Conservation (phyloP, 2,797 vertebrate species). For the Lutjanus argentimaculatus region DNA sequence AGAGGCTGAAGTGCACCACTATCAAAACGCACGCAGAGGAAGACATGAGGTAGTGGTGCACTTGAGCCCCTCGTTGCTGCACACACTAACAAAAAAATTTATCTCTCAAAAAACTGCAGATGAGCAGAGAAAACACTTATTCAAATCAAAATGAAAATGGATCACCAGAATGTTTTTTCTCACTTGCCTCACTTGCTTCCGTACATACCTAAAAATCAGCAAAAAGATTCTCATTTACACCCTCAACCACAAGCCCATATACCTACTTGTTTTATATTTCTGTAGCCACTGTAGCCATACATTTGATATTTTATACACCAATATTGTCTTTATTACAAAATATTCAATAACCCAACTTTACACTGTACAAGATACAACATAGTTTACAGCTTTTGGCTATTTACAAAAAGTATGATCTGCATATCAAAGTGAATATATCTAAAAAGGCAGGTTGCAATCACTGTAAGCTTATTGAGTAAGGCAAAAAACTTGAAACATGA, state of each 20-base stretch:
- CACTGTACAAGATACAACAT: constrained; percentile 88
- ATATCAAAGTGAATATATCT: constrained; percentile 88
- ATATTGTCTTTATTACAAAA: constrained; percentile 89
- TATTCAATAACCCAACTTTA: constrained; percentile 86
- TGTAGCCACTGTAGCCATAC: constrained; percentile 1
- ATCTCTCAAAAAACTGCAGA: too few relatives aligned
- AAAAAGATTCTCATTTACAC: constrained; percentile 13
- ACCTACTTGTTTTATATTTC: neutral
- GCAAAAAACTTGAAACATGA: constrained; percentile 81
- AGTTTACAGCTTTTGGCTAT: constrained; percentile 85
- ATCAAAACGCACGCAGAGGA: too few relatives aligned
- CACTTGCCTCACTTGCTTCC: too few relatives aligned
- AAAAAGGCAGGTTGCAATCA: constrained; percentile 88
- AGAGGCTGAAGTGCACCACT: too few relatives aligned
- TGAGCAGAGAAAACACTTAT: too few relatives aligned
- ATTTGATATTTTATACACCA: constrained; percentile 81
- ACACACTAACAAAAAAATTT: too few relatives aligned
- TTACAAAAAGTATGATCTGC: constrained; percentile 86
- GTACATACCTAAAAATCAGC: neutral
- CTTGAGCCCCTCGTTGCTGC: too few relatives aligned
- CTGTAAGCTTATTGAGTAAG: constrained; percentile 88
- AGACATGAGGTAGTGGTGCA: too few relatives aligned
- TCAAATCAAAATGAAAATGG: too few relatives aligned
- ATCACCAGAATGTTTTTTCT: too few relatives aligned
- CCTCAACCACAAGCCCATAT: neutral